Base-by-base conservation (phyloP, 2,888 invertebrate genomes). In the Diarsia rubi region DNA sequence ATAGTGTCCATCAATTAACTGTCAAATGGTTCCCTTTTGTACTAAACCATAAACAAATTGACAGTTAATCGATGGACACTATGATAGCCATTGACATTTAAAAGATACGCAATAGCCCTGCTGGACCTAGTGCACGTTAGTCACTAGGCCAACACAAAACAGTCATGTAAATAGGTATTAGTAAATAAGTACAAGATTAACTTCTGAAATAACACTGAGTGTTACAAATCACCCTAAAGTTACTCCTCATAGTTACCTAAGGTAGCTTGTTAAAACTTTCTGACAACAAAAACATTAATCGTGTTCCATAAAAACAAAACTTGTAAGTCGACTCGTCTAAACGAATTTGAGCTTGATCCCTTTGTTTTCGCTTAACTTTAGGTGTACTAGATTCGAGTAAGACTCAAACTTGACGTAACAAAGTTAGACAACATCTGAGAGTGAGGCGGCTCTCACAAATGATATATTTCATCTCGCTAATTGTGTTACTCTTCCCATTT, bases 301-400 rank as follows among this genome's bases (percentile, higher is more conserved):
- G 86, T 60, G 45, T 69, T 72, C 59, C 63, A 86, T 69, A 75
- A 85, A 82, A 81, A 84, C 44, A 49, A n/a, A 69, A 57, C 77
- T 66, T 71, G 68, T 44, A 67, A 69, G 63, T 60, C 47, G 57
- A 72, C 59, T 74, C 70, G 54, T 62, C 65, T 67, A 69, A 75
- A 76, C 68, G 71, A 84, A 84, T 64, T 82, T 59, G 47, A 37
- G 45, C 37, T 68, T 64, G 62, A 81, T 82, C 52, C 66, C 54
- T 73, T 78, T 78, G 86, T 85, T 78, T 84, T 75, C 59, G 60
- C 27, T 57, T 77, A 75, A 78, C 74, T 84, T 85, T 73, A 73
- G 74, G 73, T 73, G 62, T 49, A 75, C 79, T 75, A 75, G 78
- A 78, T 71, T 85, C 60, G 44, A 16, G 27, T 45, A 71, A 71